Evolutionary conservation across 1,140 invertebrate species (phyloP).

Genomic region (Heliconius hermathena): DNA sequence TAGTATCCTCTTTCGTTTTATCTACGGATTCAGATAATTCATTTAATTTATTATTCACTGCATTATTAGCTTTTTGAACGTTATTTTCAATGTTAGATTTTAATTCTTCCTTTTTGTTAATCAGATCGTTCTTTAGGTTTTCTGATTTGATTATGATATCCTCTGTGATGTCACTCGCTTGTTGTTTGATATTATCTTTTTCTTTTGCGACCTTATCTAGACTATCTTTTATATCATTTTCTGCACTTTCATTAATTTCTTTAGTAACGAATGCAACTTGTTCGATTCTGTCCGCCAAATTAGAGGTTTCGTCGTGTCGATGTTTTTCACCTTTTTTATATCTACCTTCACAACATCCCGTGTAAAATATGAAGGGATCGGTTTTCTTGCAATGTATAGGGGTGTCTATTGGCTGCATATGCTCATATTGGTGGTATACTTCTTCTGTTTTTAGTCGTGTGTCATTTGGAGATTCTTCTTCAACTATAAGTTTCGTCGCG

Average conservation of each 20-base stretch:
- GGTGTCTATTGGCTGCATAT: conserved; percentile 75
- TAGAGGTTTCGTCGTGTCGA: conserved; percentile 73
- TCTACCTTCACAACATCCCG: conserved; percentile 66
- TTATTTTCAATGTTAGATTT: conserved; percentile 50
- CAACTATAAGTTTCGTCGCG: conserved; percentile 69
- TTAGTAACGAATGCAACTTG: conserved; percentile 64
- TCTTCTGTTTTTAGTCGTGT: conserved; percentile 62
- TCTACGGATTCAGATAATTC: conserved; percentile 49
- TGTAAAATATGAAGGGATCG: conserved; percentile 68
- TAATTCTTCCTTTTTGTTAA: conserved; percentile 55
- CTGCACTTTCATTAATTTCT: conserved; percentile 49
- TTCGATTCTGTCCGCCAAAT: conserved; percentile 67
- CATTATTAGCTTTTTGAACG: conserved; percentile 44
- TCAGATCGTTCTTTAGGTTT: conserved; percentile 54
- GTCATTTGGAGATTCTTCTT: conserved; percentile 55
- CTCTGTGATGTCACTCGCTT: conserved; percentile 52
- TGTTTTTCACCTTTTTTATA: conserved; percentile 67
- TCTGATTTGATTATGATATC: conserved; percentile 55
- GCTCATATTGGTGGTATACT: conserved; percentile 69
- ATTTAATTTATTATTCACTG: conserved; percentile 47
- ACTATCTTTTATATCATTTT: conserved; percentile 55
- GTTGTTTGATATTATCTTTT: conserved; percentile 61
- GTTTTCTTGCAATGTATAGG: conserved; percentile 50
- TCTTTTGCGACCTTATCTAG: conserved; percentile 61
- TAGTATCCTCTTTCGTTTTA: conserved; percentile 49